Percentiles rank a stretch among this genome's conserved stretches.
Conservation (phyloP, 2,113 vertebrate species). For the Polypterus bichir region DNA sequence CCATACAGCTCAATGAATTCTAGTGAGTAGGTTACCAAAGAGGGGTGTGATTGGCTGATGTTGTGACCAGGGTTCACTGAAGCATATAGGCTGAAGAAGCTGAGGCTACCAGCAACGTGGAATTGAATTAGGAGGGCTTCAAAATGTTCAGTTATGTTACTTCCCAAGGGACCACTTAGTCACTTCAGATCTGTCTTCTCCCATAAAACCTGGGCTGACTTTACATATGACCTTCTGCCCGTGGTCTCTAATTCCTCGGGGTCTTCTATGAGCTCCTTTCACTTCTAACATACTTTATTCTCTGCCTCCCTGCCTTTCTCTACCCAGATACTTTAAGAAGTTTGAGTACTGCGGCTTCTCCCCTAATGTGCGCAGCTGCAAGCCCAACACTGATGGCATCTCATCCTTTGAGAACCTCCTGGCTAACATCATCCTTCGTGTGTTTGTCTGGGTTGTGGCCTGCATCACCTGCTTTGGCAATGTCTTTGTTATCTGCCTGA, state of each 20-base stretch:
- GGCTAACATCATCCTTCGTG: slow-evolving; percentile 34
- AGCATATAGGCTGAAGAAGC: no score
- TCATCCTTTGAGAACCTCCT: slow-evolving; percentile 48
- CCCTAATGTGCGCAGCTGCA: slow-evolving; percentile 44
- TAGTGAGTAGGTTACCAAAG: no score
- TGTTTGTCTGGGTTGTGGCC: slow-evolving; percentile 44
- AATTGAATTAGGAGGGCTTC: no score
- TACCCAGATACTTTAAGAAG: slow-evolving; percentile 38
- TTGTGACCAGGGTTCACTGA: no score
- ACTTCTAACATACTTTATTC: background rate
- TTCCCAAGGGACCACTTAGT: background rate
- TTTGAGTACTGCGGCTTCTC: slow-evolving; percentile 44
- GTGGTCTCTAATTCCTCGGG: slow-evolving; percentile 26
- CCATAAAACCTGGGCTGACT: slow-evolving; percentile 7
- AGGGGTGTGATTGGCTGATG: no score
- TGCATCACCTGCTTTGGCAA: slow-evolving; percentile 44
- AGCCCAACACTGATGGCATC: slow-evolving; percentile 40
- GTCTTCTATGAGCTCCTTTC: no score
- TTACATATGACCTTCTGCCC: slow-evolving; percentile 3
- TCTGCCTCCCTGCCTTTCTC: background rate
- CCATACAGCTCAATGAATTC: no score
- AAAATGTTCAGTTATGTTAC: background rate
- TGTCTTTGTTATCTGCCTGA: slow-evolving; percentile 35
- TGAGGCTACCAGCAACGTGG: no score
- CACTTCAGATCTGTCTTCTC: background rate